phyloP scores from a whole-genome alignment of 1,140 invertebrate species.

The Drosophila leontia region DNA sequence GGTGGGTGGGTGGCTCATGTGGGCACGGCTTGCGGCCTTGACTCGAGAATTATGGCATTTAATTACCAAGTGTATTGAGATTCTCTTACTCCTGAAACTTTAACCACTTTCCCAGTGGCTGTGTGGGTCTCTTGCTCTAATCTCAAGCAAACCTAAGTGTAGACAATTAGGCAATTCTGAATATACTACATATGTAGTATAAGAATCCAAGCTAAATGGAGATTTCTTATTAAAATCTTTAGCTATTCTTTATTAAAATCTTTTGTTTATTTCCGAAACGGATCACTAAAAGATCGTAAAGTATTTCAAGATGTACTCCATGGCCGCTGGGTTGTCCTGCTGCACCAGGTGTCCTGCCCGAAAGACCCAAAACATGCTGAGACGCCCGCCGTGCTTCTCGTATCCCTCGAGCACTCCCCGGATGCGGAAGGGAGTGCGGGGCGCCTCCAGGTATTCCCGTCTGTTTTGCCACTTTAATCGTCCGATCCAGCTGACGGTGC shows the following conservation, averaged over 20 bases:
- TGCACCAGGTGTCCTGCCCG: slow-evolving; percentile 88
- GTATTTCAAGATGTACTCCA: slow-evolving; percentile 69
- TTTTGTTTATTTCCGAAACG: background rate
- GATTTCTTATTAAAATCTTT: too few relatives aligned
- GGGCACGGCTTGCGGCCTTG: slow-evolving; percentile 40
- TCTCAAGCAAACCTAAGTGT: too few relatives aligned
- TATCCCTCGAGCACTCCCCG: slow-evolving; percentile 88
- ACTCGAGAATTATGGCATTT: slow-evolving; percentile 45
- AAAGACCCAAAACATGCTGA: slow-evolving; percentile 91
- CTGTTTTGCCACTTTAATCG: slow-evolving; percentile 88
- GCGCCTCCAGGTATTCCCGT: slow-evolving; percentile 86
- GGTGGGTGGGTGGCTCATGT: slow-evolving; percentile 18
- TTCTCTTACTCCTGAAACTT: background rate
- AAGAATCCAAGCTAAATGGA: too few relatives aligned
- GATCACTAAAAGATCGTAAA: slow-evolving; percentile 48
- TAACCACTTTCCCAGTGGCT: background rate
- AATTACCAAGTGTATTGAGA: slow-evolving; percentile 9
- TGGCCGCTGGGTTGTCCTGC: slow-evolving; percentile 78
- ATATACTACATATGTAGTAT: too few relatives aligned
- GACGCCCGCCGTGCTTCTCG: slow-evolving; percentile 88
- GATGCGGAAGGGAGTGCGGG: slow-evolving; percentile 86
- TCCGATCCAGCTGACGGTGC: slow-evolving; percentile 90
- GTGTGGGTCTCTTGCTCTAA: background rate
- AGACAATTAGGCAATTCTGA: background rate
- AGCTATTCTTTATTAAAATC: background rate